A percentile compares a stretch with the other conserved stretches of the same genome.
Conservation (phyloP, 2,113 vertebrate genomes). For the Marmota flaviventris region DNA sequence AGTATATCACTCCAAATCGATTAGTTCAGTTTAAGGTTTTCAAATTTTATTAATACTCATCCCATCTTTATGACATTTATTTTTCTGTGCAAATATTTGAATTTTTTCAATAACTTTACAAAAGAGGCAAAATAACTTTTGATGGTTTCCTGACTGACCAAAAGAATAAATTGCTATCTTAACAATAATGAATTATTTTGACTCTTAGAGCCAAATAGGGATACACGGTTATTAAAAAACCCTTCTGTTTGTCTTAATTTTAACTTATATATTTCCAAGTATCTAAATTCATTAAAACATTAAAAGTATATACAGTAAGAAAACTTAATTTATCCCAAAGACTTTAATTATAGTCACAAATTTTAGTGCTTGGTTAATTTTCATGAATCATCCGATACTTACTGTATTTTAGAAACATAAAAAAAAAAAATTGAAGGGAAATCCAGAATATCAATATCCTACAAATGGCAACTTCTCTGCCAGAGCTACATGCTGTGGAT, state of each 20-base stretch:
- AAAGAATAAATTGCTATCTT: neutral
- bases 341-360: neutral
- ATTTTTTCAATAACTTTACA: constrained; percentile 73
- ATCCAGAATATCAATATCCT: constrained; percentile 57
- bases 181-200: neutral
- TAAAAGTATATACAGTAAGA: neutral
- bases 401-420: constrained; percentile 49
- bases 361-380: constrained; percentile 63
- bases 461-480: constrained; percentile 52
- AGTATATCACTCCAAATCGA: constrained; percentile 85
- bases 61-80: constrained; percentile 61
- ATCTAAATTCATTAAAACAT: neutral
- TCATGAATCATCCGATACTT: constrained; percentile 48
- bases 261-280: neutral
- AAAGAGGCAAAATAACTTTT: constrained; percentile 72
- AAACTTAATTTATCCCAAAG: neutral
- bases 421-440: constrained; percentile 15
- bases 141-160: constrained; percentile 34
- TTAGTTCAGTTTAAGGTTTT: constrained; percentile 87
- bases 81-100: constrained; percentile 80
- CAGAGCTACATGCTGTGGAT: constrained; percentile 15
- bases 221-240: neutral
- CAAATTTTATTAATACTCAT: constrained; percentile 82
- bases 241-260: neutral
- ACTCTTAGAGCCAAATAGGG: neutral